Conservation (phyloP, 2,113 vertebrate genomes). For the Carassius gibelio region DNA sequence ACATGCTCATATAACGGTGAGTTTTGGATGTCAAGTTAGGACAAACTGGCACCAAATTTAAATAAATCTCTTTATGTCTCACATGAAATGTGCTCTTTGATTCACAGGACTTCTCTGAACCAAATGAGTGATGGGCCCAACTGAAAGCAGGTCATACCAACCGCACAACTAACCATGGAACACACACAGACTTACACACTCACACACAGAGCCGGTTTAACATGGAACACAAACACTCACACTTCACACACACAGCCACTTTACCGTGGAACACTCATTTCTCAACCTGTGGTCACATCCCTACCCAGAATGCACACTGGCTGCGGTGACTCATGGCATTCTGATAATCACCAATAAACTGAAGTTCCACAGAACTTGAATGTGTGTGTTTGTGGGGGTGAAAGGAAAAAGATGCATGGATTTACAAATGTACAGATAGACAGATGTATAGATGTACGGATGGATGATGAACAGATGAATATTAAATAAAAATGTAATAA, state of each 20-base stretch:
- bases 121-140: conserved; percentile 64
- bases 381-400: conserved; percentile 21
- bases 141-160: conserved; percentile 72
- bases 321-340: conserved; percentile 44
- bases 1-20: background rate
- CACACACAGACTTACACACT: conserved; percentile 38
- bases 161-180: conserved; percentile 56
- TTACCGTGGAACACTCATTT: conserved; percentile 46
- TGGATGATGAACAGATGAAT: background rate
- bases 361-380: conserved; percentile 34
- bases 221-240: conserved; percentile 13
- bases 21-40: background rate
- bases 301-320: conserved; percentile 54
- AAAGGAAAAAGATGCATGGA: background rate
- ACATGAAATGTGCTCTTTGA: conserved; percentile 40
- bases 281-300: conserved; percentile 50
- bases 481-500: background rate
- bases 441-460: background rate
- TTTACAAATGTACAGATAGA: background rate
- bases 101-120: conserved; percentile 64
- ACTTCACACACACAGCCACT: conserved; percentile 53
- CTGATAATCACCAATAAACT: conserved; percentile 28
- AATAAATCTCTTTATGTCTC: conserved; percentile 34
- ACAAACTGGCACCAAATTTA: background rate
- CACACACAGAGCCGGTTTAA: conserved; percentile 32